Base-by-base conservation (phyloP, 37 sponge, comb jelly and placozoan genomes). In the Bolinopsis microptera region DNA sequence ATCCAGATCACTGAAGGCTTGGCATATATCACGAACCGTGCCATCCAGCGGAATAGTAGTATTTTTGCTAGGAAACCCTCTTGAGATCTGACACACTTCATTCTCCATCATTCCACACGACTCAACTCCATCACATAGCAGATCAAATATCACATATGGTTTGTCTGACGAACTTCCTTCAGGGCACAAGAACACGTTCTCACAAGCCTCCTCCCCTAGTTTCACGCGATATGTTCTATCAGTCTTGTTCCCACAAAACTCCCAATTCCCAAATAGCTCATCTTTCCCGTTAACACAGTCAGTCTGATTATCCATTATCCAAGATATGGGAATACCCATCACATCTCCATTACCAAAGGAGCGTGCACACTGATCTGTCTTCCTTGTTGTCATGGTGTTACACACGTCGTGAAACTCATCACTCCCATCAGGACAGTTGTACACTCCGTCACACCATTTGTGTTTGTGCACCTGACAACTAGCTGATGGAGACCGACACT, bases 281-380 rank as follows among this genome's bases (percentile, higher is more conserved):
- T 70, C 74, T 70, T 70, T n/a, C 30, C 74, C 74, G 25, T 70
- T 26, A 8, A 70, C 28, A n/a, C 74, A 70, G 30, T 70, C 74
- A 70, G 74, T 70, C 74, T 70, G 74, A 22, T 26, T 26, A 70
- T 70, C 74, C 26, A 70, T 24, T n/a, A 70, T 70, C 74, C 74
- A 70, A 28, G 74, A 70, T 24, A 70, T 26, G 5, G 74, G 74
- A 3, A 70, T 70, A 28, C 30, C 74, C 26, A 70, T n/a, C 5
- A 3, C 5, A 2, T 22, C 21, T 3, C 30, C 74, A 70, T 22
- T 3, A 70, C 30, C 30, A 26, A 70, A 70, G 21, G 74, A 22
- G 21, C 74, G 74, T 2, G 5, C 2, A 70, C 74, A 70, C 2
- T 8, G 5, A 22, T 24, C 5, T 61, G 9, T 61, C 2, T 26